Base-by-base conservation (phyloP, 2,888 invertebrate species). In the Anarsia innoxiella region DNA sequence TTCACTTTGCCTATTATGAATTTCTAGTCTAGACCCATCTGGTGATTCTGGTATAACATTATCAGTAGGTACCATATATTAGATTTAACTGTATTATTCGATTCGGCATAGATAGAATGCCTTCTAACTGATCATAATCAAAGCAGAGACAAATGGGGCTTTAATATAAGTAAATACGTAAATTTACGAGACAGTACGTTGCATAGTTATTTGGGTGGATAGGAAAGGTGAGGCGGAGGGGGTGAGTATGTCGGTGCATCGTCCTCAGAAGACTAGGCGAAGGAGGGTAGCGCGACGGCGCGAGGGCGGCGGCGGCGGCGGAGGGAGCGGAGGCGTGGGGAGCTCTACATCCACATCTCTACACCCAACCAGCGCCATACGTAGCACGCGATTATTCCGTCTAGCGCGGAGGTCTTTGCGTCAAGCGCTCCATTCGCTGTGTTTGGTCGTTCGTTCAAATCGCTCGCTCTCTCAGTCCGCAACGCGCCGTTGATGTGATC, bases 321-420 rank as follows among this genome's bases (percentile, higher is more conserved):
- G n/a, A n/a, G n/a, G n/a, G n/a, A n/a, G n/a, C n/a, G 36, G 36
- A 12, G 40, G 45, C 46, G 54, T 40, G 40, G 45, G 56, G 53
- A 44, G 43, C 35, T 42, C 40, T 41, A 46, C 42, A 46, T 41
- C 41, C 37, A 48, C 45, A 45, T 42, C 40, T 44, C 40, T 44
- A 59, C 28, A 53, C 50, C 51, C 53, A 51, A 52, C 49, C 51
- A 51, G 50, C 49, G 49, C 46, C 53, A 40, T 43, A 40, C 34
- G 45, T 29, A 37, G 25, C 23, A 53, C 65, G 75, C 75, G 73
- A 74, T 77, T 78, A 74, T 76, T 73, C 77, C 71, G 79, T 80
- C 79, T 77, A 68, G 69, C 66, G 66, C 71, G 35, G 37, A 38
- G 68, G 68, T 66, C 65, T 46, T 65, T 61, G 68, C 71, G 66